phyloP scores from a whole-genome alignment of 2,113 vertebrate genomes.

The Pedetes capensis region DNA sequence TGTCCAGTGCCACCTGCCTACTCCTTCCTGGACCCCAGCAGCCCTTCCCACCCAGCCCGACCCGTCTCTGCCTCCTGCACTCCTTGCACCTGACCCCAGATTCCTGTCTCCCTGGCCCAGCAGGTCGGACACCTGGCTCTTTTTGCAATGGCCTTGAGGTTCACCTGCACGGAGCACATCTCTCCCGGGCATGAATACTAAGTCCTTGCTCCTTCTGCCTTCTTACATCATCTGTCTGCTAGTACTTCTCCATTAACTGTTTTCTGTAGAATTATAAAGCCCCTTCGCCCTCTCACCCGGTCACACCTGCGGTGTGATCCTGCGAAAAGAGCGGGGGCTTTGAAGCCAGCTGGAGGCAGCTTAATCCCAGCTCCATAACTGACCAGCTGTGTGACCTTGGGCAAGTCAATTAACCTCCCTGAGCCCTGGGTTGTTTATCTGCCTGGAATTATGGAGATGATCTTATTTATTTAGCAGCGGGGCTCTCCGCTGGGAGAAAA shows the following conservation, averaged over 20 bases:
- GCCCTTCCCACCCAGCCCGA: not conserved
- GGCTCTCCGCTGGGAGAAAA: not conserved
- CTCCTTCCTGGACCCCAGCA: not conserved
- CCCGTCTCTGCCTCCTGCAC: no score
- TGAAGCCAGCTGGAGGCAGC: not conserved
- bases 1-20: not conserved
- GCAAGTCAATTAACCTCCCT: slow-evolving; percentile 60
- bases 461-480: slow-evolving; percentile 4
- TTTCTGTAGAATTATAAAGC: not conserved
- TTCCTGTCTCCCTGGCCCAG: not conserved
- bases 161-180: not conserved
- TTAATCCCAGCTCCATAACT: slow-evolving; percentile 12
- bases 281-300: not conserved
- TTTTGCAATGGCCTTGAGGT: not conserved
- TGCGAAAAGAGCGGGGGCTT: not conserved
- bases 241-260: no score
- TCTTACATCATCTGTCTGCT: no score
- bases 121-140: not conserved
- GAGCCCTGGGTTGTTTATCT: slow-evolving; percentile 7
- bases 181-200: not conserved
- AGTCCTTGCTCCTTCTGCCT: not conserved
- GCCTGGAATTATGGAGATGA: not conserved
- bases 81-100: not conserved
- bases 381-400: slow-evolving; percentile 42
- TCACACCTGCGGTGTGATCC: not conserved